phyloP scores from a whole-genome alignment of 2,888 invertebrate species.

The Druceiella hillmani region DNA sequence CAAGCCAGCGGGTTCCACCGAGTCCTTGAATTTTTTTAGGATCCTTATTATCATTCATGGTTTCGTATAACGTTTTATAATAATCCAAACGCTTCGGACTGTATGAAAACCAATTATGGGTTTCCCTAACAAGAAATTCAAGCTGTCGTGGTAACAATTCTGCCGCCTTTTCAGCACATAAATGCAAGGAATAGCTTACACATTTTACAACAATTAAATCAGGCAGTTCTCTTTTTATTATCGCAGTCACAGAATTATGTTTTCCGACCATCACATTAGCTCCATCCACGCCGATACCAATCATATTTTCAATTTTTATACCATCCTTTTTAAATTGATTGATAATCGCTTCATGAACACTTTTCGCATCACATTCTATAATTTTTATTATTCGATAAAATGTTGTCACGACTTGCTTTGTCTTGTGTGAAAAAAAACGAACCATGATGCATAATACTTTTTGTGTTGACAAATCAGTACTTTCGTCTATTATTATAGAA shows the following conservation, averaged over 20 bases:
- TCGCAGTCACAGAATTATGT: constrained; percentile 17
- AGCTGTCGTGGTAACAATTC: constrained; percentile 18
- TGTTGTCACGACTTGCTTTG: constrained; percentile 21
- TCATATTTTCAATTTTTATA: constrained; percentile 19
- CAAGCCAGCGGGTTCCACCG: constrained; percentile 25
- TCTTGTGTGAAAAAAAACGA: constrained; percentile 21
- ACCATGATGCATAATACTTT: constrained; percentile 21
- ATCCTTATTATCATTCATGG: constrained; percentile 18
- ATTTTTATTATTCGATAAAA: constrained; percentile 21
- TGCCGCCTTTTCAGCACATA: constrained; percentile 16
- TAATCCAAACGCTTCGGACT: constrained; percentile 23
- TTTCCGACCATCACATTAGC: constrained; percentile 24
- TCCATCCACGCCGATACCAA: constrained; percentile 25
- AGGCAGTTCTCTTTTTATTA: constrained; percentile 18
- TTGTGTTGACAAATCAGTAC: constrained; percentile 23
- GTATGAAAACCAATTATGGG: constrained; percentile 25
- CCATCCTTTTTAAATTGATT: constrained; percentile 18
- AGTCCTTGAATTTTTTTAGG: constrained; percentile 23
- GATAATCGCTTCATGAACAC: constrained; percentile 7
- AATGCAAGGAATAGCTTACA: constrained; percentile 18
- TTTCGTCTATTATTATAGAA: constrained; percentile 28
- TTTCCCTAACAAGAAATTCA: constrained; percentile 25
- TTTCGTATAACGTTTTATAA: constrained; percentile 23
- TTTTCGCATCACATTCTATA: constrained; percentile 16
- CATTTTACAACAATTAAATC: constrained; percentile 16